Conservation (phyloP, 1,140 invertebrate genomes). For the Aradophagus sp. region DNA sequence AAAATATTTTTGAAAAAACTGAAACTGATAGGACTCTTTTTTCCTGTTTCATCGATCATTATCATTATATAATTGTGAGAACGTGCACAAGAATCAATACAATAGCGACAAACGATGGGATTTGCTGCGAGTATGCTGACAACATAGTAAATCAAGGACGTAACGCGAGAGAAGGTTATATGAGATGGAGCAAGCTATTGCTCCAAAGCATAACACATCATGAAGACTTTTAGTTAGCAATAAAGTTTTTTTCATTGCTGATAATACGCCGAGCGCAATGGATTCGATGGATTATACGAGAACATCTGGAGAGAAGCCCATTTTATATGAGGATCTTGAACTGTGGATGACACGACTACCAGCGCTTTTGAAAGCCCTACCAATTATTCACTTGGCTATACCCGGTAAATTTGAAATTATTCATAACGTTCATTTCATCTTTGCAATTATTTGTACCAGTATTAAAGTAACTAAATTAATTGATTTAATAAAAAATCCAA, state of each 20-base stretch:
- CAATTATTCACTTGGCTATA: conserved; percentile 83
- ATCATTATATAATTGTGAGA: conserved; percentile 47
- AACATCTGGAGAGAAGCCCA: conserved; percentile 15
- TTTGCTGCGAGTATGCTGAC: conserved; percentile 13
- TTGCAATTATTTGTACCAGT: not conserved
- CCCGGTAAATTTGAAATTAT: conserved; percentile 78
- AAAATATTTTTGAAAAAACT: no score
- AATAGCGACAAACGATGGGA: conserved; percentile 35
- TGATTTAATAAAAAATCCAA: no score
- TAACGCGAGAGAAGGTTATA: conserved; percentile 16
- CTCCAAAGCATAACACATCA: conserved; percentile 10
- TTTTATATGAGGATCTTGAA: conserved; percentile 75
- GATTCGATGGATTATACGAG: conserved; percentile 16
- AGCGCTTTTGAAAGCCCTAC: conserved; percentile 74
- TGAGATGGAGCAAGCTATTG: conserved; percentile 1
- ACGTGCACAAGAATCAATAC: conserved; percentile 27
- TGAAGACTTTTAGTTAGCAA: conserved; percentile 3
- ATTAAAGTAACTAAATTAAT: no score
- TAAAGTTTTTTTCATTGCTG: conserved; percentile 2
- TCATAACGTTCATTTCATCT: not conserved
- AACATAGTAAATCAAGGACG: conserved; percentile 20
- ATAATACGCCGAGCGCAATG: conserved; percentile 17
- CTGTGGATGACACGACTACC: conserved; percentile 83
- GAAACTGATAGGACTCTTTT: no score
- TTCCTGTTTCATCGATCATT: no score